Evolutionary conservation across 2,113 vertebrate species (phyloP).

Genomic region (Felis chaus): DNA sequence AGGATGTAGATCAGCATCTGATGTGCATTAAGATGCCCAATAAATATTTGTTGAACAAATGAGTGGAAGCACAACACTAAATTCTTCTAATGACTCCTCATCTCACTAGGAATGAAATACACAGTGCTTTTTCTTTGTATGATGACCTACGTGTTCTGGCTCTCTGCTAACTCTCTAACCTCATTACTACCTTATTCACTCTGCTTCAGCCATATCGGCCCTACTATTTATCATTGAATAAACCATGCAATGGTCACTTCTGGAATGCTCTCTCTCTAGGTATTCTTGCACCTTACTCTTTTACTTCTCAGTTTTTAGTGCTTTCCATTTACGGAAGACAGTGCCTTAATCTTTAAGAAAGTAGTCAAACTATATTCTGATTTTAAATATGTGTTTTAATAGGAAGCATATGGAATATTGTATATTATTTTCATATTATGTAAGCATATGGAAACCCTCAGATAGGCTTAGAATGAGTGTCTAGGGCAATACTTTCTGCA

Average conservation of each 20-base stretch:
- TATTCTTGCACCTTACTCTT: accelerated
- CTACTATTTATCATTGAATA: background rate
- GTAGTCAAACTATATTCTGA: background rate
- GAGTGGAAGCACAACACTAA: background rate
- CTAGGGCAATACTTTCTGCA: slow-evolving; percentile 41
- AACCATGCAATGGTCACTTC: background rate
- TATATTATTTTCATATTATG: background rate
- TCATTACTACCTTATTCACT: background rate
- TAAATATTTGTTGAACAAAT: background rate
- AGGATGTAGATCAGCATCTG: background rate
- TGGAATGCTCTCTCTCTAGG: background rate
- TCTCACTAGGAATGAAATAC: background rate
- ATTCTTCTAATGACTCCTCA: background rate
- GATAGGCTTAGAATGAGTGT: slow-evolving; percentile 14
- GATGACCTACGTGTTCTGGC: accelerated
- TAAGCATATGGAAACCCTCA: slow-evolving; percentile 54
- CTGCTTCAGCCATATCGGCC: background rate
- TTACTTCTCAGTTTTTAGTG: background rate
- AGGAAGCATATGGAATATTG: slow-evolving; percentile 30
- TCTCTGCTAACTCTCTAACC: background rate
- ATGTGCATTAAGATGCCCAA: background rate
- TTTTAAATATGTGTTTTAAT: background rate
- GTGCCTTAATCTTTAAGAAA: background rate
- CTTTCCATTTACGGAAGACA: background rate
- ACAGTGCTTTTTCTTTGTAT: background rate